phyloP scores from a whole-genome alignment of 1,140 invertebrate genomes.

The Oncopeltus fasciatus region DNA sequence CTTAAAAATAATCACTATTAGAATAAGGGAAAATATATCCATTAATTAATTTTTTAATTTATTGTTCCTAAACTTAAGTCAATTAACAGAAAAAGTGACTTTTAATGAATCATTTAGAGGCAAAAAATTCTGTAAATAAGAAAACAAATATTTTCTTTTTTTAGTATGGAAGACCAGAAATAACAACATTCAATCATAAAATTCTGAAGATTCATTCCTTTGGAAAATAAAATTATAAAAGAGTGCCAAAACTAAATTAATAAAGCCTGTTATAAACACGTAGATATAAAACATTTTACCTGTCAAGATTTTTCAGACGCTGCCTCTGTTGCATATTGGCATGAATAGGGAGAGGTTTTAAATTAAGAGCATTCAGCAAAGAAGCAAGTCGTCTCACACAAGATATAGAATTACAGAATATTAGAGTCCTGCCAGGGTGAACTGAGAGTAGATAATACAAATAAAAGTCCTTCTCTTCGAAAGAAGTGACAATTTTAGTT shows the following conservation, averaged over 20 bases:
- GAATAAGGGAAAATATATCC: too few species aligned
- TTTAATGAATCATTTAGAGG: too few species aligned
- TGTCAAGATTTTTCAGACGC: constrained; percentile 85
- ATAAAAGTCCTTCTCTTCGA: constrained; percentile 81
- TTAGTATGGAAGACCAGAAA: not conserved
- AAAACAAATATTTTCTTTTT: not conserved
- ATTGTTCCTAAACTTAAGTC: too few species aligned
- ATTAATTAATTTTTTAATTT: too few species aligned
- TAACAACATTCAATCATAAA: not conserved
- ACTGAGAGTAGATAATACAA: constrained; percentile 81
- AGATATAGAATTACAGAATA: constrained; percentile 96
- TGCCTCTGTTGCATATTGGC: constrained; percentile 91
- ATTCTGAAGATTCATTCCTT: not conserved
- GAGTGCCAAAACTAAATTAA: too few species aligned
- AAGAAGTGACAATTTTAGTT: constrained; percentile 54
- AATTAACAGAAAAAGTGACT: too few species aligned
- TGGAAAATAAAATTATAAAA: too few species aligned
- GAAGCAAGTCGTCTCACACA: constrained; percentile 74
- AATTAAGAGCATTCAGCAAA: constrained; percentile 62
- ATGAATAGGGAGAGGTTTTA: constrained; percentile 71
- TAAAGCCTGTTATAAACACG: too few species aligned
- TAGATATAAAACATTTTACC: too few species aligned
- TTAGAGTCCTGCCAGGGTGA: constrained; percentile 75
- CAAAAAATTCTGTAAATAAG: not conserved
- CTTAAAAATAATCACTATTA: too few species aligned